Percentiles rank a stretch among this genome's conserved stretches.
Evolutionary conservation across 2,113 vertebrate genomes (phyloP).

Genomic region (Ploceus nigricollis): DNA sequence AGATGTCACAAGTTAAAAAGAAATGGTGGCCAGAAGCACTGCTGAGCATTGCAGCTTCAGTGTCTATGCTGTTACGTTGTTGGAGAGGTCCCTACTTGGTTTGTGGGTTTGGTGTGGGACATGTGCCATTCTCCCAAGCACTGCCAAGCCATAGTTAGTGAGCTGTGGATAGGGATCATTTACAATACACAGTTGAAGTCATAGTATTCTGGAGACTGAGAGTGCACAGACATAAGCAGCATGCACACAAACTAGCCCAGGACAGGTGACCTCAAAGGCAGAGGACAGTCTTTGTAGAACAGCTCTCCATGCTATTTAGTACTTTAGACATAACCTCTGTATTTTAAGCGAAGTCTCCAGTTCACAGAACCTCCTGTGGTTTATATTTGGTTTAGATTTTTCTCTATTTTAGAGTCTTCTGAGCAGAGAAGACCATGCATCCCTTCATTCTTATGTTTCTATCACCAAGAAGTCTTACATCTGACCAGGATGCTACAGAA

Average conservation of each 20-base stretch:
- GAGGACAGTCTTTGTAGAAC: background rate
- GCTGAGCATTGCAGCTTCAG: background rate
- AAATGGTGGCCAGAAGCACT: background rate
- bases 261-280: background rate
- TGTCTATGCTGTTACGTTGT: rapidly evolving
- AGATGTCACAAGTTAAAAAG: background rate
- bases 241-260: background rate
- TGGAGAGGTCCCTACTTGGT: background rate
- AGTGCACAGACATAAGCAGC: background rate
- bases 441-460: background rate
- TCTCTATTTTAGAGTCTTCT: background rate
- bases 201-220: background rate
- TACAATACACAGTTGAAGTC: background rate
- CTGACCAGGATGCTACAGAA: background rate
- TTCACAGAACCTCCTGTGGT: background rate
- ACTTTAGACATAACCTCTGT: background rate
- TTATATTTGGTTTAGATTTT: background rate
- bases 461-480: background rate
- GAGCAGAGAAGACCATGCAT: background rate
- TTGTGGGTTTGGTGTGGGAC: background rate
- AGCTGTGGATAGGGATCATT: background rate
- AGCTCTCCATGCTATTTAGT: background rate
- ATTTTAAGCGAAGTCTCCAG: background rate
- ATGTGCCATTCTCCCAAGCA: rapidly evolving
- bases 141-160: background rate